These are phyloP conservation scores for Callocephalon fimbriatum DNA, from an alignment of 2,113 vertebrate species.

Conservation along the genomic window DNA sequence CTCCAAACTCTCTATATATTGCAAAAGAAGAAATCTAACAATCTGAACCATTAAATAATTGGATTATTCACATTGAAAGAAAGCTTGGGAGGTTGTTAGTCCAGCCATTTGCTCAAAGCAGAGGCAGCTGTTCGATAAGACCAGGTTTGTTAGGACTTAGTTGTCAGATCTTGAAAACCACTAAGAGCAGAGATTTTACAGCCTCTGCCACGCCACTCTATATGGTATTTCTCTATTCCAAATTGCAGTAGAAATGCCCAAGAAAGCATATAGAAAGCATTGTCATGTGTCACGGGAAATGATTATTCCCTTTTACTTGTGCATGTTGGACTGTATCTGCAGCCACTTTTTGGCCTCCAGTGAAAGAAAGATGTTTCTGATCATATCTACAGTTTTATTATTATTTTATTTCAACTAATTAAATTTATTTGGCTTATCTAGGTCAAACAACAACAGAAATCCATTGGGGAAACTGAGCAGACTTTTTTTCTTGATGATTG, in stretches of 20 bases:
- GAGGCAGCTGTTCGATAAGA: not conserved
- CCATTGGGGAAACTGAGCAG: not conserved
- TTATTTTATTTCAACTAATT: not conserved
- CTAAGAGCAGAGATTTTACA: not conserved
- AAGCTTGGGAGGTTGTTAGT: not conserved
- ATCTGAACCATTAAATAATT: not conserved
- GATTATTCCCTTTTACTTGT: not conserved
- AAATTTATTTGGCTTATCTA: not conserved
- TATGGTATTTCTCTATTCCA: not conserved
- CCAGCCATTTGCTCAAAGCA: not conserved
- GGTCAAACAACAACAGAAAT: not conserved
- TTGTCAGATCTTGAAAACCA: not conserved
- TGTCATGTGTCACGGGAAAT: not conserved
- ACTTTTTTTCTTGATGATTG: not conserved
- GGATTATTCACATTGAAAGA: not conserved
- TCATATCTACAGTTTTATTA: not conserved
- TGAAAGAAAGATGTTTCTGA: not conserved
- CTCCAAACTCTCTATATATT: not conserved
- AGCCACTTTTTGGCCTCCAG: not conserved
- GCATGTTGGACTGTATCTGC: not conserved
- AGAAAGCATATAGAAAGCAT: not conserved
- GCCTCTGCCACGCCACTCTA: not conserved
- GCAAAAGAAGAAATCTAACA: not conserved
- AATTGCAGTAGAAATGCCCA: not conserved
- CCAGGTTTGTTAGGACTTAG: not conserved